Percentiles rank a stretch among this genome's conserved stretches.
phyloP scores from a whole-genome alignment of 2,113 vertebrate genomes.

The Murina feae region DNA sequence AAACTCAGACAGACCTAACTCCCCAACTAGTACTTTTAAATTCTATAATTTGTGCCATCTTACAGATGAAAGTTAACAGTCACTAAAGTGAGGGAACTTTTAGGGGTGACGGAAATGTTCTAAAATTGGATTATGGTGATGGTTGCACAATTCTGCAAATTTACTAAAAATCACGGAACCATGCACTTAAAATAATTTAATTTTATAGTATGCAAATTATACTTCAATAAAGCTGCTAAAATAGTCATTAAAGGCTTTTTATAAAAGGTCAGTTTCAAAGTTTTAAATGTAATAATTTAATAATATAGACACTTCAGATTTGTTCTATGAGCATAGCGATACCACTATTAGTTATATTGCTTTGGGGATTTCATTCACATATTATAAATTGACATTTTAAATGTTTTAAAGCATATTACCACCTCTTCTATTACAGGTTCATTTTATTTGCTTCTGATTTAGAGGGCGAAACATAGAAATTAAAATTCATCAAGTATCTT shows the following conservation, averaged over 20 bases:
- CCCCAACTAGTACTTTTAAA: not conserved
- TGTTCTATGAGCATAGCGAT: not conserved
- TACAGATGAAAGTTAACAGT: not conserved
- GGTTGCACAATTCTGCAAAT: not conserved
- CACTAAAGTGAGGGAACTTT: not conserved
- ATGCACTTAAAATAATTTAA: not conserved
- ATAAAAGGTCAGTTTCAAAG: not conserved
- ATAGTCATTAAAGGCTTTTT: conserved; percentile 1
- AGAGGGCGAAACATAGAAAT: not conserved
- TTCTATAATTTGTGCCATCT: not conserved
- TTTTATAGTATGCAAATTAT: not conserved
- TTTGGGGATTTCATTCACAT: conserved; percentile 5
- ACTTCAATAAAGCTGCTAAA: conserved; percentile 21
- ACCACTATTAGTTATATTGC: not conserved
- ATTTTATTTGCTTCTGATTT: not conserved
- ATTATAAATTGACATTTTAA: not conserved
- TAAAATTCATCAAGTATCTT: not conserved
- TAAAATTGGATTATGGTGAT: not conserved
- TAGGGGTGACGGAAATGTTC: not conserved
- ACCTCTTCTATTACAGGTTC: not conserved
- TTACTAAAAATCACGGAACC: not conserved
- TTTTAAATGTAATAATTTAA: not conserved
- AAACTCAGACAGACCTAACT: not conserved
- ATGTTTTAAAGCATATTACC: not conserved
- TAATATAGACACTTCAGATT: conserved; percentile 1